Evolutionary conservation across 1,140 invertebrate genomes (phyloP), one percentile per base, ranked within the genome.

Genomic region (Pogonomyrmex barbatus): DNA sequence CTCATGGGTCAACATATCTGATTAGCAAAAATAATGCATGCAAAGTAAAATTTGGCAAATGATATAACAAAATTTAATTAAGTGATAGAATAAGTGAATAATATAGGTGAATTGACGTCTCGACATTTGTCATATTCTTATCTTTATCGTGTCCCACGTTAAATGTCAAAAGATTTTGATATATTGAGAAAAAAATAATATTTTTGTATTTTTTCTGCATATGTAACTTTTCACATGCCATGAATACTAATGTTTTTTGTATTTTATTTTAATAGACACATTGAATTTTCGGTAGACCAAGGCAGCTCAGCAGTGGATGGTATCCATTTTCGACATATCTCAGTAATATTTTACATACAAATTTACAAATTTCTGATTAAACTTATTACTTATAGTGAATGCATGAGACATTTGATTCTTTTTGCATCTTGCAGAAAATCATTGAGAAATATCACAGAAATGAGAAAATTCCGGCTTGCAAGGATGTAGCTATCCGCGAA

Each of bases 401-500:
- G 10, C 9, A 52, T 1, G 9, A 50, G 1, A 60, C 33, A 54
- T 24, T 56, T 5, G 33, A 36, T 0, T 39, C 14, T 47, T 10
- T 9, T 85, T 73, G 71, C 9, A 70, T 54, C 39, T 94, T 94
- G 39, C 50, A 96, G 96, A 95, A 94, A 94, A 95, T 97, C 3
- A 91, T 94, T 2, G 97, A 97, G 93, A 96, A 96, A 24, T 97
- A 96, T 92, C 89, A 96, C 17, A 95, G 96, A 39, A 96, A 97
- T 85, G 88, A 94, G 52, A 86, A 90, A 4, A 91, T 96, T 30
- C 95, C 95, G 0, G 95, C 96, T 1, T 93, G 94, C 4, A 93
- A 96, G 54, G 96, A 98, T 79, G 95, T 98, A 30, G 96, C 96
- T 24, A 95, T 96, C n/a, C 95, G 96, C 54, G 96, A 96, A 65